Base-by-base conservation (phyloP, 2,797 vertebrate genomes). In the Arvicola amphibius region DNA sequence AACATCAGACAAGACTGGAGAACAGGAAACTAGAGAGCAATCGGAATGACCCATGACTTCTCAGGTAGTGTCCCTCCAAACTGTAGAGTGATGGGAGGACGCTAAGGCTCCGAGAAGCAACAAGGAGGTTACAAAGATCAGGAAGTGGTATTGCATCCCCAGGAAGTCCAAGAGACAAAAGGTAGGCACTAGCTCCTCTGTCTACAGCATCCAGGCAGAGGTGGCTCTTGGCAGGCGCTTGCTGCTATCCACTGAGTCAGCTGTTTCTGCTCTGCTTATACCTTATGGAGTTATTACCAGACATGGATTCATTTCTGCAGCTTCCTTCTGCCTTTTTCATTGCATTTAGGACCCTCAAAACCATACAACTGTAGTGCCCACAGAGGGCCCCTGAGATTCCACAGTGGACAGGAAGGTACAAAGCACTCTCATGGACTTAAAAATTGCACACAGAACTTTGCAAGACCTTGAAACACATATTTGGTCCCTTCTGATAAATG, bases 21-120 rank as follows among this genome's bases (percentile, higher is more conserved):
- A 87, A 77, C 1, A 73, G 65, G 94, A 97, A 97, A 40, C 25
- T 46, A 32, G 10, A 92, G 96, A 21, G 17, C 6, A 43, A 53
- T 69, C 12, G 78, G 8, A 27, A 85, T 84, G 37, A 83, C 34
- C 12, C 29, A 32, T 1, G n/a, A 10, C 29, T 90, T 85, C 4
- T 3, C 74, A 61, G 81, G 86, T 48, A 76, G 59, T 1, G 1
- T 56, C 27, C 11, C 13, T 91, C 40, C 88, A 16, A 56, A 90
- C 65, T 91, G 91, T 11, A 19, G 59, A 94, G 46, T 23, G 34
- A 83, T 4, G 4, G 27, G 79, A 29, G 40, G 37, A 37, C 5
- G 32, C n/a, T 27, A 69, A 80, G 77, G 19, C 51, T 65, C 59
- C 7, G 59, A 32, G 56, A 43, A 37, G 61, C 4, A 56, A 78